These are phyloP conservation scores for Sturnus vulgaris DNA, from an alignment of 2,113 vertebrate species.

Conservation along the genomic window DNA sequence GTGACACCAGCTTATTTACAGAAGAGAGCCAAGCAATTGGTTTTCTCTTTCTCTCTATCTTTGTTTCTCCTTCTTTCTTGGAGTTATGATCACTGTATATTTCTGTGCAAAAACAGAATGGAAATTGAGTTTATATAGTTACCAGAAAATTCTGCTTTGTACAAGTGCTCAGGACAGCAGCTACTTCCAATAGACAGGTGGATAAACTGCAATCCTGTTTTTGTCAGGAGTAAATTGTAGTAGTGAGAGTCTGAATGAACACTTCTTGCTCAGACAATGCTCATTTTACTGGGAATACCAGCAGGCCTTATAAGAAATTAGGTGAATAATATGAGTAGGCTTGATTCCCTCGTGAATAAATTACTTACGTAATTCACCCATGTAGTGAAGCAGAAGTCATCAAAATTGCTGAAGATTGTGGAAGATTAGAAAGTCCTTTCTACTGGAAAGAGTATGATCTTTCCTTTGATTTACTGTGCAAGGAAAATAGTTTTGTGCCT, in stretches of 20 bases:
- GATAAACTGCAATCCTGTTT: neutral
- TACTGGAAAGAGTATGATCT: neutral
- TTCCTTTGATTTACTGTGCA: neutral
- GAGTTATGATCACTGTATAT: neutral
- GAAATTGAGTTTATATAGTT: neutral
- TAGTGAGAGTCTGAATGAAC: neutral
- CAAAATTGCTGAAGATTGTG: neutral
- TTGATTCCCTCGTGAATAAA: neutral
- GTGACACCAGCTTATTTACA: neutral
- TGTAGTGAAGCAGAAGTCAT: neutral
- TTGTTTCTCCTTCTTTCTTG: neutral
- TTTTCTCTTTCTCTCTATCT: neutral
- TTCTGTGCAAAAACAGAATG: neutral
- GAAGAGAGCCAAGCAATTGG: rapidly evolving
- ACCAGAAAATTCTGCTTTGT: neutral
- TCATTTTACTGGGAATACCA: neutral
- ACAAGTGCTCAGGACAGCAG: neutral
- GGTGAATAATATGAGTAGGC: neutral
- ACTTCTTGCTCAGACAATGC: neutral
- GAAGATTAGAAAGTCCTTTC: neutral
- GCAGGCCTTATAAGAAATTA: neutral
- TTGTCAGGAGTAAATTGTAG: neutral
- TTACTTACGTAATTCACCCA: neutral
- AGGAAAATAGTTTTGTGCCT: neutral
- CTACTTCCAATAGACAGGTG: neutral